Evolutionary conservation across 2,888 invertebrate species (phyloP), one percentile per base, ranked within the genome.

Genomic region (Rhodophaea formosa): DNA sequence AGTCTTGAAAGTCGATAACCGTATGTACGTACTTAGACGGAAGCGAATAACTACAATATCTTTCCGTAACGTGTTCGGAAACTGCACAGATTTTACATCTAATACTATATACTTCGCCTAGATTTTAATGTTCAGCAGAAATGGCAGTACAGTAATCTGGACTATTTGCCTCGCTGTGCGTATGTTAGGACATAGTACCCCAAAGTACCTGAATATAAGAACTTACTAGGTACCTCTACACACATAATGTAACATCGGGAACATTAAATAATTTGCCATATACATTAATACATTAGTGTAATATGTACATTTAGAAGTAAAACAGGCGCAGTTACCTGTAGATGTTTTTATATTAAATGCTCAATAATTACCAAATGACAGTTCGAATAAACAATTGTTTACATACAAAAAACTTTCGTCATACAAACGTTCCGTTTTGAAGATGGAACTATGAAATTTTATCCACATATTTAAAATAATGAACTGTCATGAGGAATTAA

Each of bases 31-130:
- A 61, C 58, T 56, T 52, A 58, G 61, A 62, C 62, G 57, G 56
- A 64, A 63, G 47, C 55, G 47, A 62, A 60, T 49, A 29, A 49
- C 12, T 32, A 15, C 32, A 44, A 15, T 54, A 17, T 39, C 3
- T 61, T 61, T 66, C 65, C 68, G 67, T 66, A 66, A 65, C 61
- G 66, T 66, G 63, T 59, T 61, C 64, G 61, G 67, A 66, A 66
- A 65, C 64, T 64, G 65, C 65, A 65, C 59, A 57, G 53, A 49
- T 56, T 56, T 42, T 43, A 56, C 49, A 43, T 49, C 49, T 35
- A 56, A 54, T 23, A 23, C n/a, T n/a, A 17, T n/a, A 47, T 51
- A 32, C 35, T 35, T 35, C 32, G 46, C 12, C n/a, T 15, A 49
- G 14, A 10, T 51, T n/a, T n/a, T 17, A 51, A 32, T 51, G 32